A percentile compares a stretch with the other conserved stretches of the same genome.
Evolutionary conservation across 2,888 invertebrate species (phyloP).

Genomic region (Cyclophora punctaria): DNA sequence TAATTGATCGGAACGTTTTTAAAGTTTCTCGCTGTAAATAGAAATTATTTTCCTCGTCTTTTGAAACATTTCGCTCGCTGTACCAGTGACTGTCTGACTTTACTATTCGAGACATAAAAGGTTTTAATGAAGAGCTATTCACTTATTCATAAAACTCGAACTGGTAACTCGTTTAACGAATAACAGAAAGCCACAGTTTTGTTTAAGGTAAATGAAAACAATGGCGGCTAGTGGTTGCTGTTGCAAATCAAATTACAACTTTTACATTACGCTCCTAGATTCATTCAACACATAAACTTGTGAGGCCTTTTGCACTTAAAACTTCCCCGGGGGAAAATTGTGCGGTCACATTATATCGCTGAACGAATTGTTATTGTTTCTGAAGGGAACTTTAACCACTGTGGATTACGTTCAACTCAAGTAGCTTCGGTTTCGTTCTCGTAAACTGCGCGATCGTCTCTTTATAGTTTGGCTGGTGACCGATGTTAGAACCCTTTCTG

Average conservation of each 20-base stretch:
- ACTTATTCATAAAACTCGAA: conserved; percentile 39
- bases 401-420: conserved; percentile 44
- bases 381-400: conserved; percentile 51
- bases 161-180: conserved; percentile 37
- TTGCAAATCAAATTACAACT: conserved; percentile 64
- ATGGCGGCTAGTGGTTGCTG: conserved; percentile 41
- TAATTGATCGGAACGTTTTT: too few relatives aligned
- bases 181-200: conserved; percentile 34
- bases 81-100: too few relatives aligned
- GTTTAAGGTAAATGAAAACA: conserved; percentile 44
- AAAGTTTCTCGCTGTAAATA: too few relatives aligned
- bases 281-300: conserved; percentile 60
- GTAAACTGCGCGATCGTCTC: conserved; percentile 29
- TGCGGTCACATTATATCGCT: conserved; percentile 52
- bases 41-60: too few relatives aligned
- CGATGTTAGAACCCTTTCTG: too few relatives aligned
- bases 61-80: too few relatives aligned
- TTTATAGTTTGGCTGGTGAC: conserved; percentile 1
- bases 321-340: conserved; percentile 48
- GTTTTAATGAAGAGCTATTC: conserved; percentile 32
- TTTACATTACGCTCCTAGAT: conserved; percentile 55
- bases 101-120: background rate
- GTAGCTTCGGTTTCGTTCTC: conserved; percentile 33
- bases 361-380: conserved; percentile 60
- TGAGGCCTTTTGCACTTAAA: conserved; percentile 62